Base-by-base conservation (phyloP, 2,888 invertebrate species). In the Bhutanitis thaidina region DNA sequence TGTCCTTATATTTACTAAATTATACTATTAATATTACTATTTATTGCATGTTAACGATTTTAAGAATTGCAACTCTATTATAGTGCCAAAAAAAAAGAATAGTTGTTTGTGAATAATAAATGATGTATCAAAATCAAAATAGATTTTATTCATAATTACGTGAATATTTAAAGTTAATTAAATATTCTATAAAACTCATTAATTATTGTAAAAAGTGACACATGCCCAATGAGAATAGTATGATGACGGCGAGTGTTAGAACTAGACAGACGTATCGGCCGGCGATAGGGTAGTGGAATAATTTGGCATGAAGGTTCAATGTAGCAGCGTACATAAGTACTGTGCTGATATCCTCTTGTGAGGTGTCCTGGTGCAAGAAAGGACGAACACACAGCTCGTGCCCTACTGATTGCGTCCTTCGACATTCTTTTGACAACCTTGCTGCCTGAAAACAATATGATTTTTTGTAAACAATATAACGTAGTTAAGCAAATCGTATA, bases 321-420 rank as follows among this genome's bases (percentile, higher is more conserved):
- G 94, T 93, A 1, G 94, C 93, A 0, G 95, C 93, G 74, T 94
- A 96, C 58, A 95, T 82, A 25, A 96, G 89, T 53, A 96, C 92
- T 0, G 95, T 93, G 65, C 94, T 93, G 61, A 96, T 91, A 81
- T 96, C 95, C 60, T 92, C 92, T 44, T 92, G 92, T 0, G 95
- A 91, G 7, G 95, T 94, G 64, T 93, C 93, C 73, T 95, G 94
- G 80, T 96, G 95, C 1, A 95, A 93, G 71, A 94, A 96, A 0
- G 96, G 96, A 1, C 95, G 91, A 10, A 93, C 92, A 46, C 95
- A 91, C 44, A 95, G 91, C 77, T 95, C 94, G 76, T 96, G 95
- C 0, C 96, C 96, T 48, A 94, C 93, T 13, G 91, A 91, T 74
- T 93, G 93, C n/a, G 95, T 91, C 59, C 91, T 90, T 15, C 92